Evolutionary conservation across 2,888 invertebrate species (phyloP), one percentile per base, ranked within the genome.

Genomic region (Caenorhabditis imperialis): DNA sequence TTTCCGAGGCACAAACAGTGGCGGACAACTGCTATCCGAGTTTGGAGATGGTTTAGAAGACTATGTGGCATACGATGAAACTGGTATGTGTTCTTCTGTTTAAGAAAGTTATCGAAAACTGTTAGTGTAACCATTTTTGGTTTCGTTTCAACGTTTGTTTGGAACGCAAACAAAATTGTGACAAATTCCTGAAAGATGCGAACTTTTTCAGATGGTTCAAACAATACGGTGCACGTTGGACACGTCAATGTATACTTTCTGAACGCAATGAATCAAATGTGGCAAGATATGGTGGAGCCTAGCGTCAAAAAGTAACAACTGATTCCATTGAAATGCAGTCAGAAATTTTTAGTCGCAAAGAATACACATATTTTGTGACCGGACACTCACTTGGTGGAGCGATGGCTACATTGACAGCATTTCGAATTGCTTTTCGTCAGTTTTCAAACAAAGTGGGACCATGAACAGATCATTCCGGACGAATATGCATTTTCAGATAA

Each of bases 381-480:
- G 80, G 80, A 2, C 80, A 80, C 50, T 80, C 80, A 8, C 47
- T 80, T 3, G 80, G 80, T 8, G 80, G 80, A 25, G 80, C 80
- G 0, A 67, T 80, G 73, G 80, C 80, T 0, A 72, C 80, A 5
- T 33, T 80, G 10, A 77, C 78, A 5, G 80, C 80, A 1, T 77
- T 75, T 47, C 37, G 78, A 6, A 54, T 80, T 4, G 45, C 76
- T 1, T 74, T 73, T 45, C 22, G 78, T 42, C 37, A 55, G n/a
- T 58, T 57, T 58, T 71, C 67, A n/a, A 51, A 12, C 22, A 62
- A 57, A 20, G 62, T 69, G 33, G 2, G 14, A 16, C n/a, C n/a
- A 10, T 18, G 10, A 8, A 47, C 6, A 14, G n/a, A 47, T n/a
- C 5, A 20, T 1, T 47, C 1, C 55, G n/a, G n/a, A 42, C 25